These are phyloP conservation scores for Leptinotarsa defecta DNA, from an alignment of 1,140 invertebrate genomes.

Conservation along the genomic window DNA sequence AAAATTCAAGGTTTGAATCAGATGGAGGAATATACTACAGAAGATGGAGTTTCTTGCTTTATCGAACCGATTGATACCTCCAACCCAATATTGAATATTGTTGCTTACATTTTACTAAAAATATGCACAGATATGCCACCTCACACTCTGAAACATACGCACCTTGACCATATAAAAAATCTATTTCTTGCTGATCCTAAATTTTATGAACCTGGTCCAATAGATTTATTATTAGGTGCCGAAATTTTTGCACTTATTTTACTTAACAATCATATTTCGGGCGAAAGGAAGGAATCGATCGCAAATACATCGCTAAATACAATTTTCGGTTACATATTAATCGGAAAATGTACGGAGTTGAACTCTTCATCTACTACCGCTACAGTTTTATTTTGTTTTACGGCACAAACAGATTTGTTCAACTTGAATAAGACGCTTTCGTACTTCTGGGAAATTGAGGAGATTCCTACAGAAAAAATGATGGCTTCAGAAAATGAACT, in stretches of 20 bases:
- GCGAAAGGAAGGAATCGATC: not conserved
- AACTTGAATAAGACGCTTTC: not conserved
- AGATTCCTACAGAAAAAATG: conserved; percentile 9
- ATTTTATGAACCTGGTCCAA: conserved; percentile 15
- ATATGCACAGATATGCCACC: not conserved
- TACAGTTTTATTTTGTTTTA: not conserved
- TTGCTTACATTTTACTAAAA: not conserved
- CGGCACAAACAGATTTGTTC: not conserved
- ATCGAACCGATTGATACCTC: not conserved
- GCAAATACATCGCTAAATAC: conserved; percentile 26
- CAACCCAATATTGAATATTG: not conserved
- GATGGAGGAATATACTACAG: not conserved
- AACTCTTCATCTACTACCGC: not conserved
- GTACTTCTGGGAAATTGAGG: conserved; percentile 22
- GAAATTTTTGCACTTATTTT: conserved; percentile 25
- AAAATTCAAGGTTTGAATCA: not conserved
- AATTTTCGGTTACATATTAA: conserved; percentile 24
- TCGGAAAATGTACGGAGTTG: not conserved
- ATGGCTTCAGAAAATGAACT: not conserved
- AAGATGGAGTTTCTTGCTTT: not conserved
- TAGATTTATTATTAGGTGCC: conserved; percentile 25
- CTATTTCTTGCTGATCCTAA: conserved; percentile 23
- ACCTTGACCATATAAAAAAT: conserved; percentile 3
- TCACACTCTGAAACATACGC: not conserved
- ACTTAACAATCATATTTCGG: conserved; percentile 4